Percentiles rank a stretch among this genome's conserved stretches.
Conservation (phyloP, 2,888 invertebrate species). For the Penaeus monodon region DNA sequence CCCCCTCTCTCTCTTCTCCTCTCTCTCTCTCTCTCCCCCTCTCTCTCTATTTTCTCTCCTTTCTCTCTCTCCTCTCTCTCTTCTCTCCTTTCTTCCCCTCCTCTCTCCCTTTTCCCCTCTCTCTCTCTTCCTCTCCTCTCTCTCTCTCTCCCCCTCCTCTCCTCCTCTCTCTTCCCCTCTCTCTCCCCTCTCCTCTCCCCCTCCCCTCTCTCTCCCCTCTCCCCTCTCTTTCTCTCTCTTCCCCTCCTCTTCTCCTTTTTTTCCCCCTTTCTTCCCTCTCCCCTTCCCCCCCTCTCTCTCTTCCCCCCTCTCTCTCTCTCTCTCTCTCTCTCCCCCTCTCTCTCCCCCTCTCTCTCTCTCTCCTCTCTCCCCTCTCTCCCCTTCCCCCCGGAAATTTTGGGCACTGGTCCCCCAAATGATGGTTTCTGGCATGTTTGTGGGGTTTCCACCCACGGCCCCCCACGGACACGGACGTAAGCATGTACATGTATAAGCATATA, state of each 20-base stretch:
- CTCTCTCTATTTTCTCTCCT: background rate
- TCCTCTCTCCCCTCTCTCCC: background rate
- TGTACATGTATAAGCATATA: background rate
- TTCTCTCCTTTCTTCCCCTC: too few relatives aligned
- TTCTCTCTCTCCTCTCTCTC: background rate
- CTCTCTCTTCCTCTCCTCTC: too few relatives aligned
- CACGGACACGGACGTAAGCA: background rate
- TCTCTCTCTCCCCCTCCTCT: background rate
- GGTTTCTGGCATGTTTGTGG: background rate
- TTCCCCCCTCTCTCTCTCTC: background rate
- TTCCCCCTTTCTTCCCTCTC: background rate
- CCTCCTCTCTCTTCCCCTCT: background rate
- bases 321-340: background rate
- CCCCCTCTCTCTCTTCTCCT: too few relatives aligned
- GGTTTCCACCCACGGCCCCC: background rate
- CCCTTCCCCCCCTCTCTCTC: background rate
- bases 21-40: too few relatives aligned
- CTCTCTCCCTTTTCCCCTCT: background rate
- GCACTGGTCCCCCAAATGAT: too few relatives aligned
- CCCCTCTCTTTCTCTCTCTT: background rate
- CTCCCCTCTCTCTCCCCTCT: background rate
- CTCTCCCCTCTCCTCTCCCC: background rate
- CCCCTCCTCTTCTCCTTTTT: background rate
- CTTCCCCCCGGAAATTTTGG: too few relatives aligned
- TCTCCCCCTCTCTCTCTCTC: background rate